Evolutionary conservation across 2,888 invertebrate genomes (phyloP), one percentile per base, ranked within the genome.

Genomic region (Diaprepes abbreviatus): DNA sequence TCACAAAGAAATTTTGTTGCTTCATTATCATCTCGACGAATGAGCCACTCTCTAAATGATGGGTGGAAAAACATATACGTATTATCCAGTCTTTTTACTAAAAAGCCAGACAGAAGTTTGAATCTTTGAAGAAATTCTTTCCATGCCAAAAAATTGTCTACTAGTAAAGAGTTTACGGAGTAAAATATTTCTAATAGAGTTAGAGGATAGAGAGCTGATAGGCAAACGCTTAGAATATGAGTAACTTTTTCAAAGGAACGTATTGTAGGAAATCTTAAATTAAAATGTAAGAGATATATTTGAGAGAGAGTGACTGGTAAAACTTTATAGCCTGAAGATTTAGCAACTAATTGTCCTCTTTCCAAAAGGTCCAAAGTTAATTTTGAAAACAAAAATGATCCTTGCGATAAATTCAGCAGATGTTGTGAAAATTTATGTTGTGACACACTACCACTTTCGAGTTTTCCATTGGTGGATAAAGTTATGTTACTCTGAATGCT

Each of bases 31-130:
- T 92, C 95, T 45, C 97, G 88, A 35, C 95, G 87, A 74, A 94
- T 92, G 72, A 98, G 87, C 98, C 98, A 98, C 86, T 98, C 98
- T 87, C 98, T 93, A 86, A 98, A 96, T 2, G 97, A 96, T 0
- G 97, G 96, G 83, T 98, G 98, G 85, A 97, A 97, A 85, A 97
- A 96, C 95, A 97, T 96, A 85, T 94, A 96, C 0, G 96, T 96
- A 83, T 94, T 94, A 84, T 97, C 97, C 78, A 93, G 88, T 58
- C 97, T 89, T 83, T 94, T 94, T 64, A 96, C 93, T 16, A 98
- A 87, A 79, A 97, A 94, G 55, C 95, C 95, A 59, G 93, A 89
- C 31, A 98, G 88, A 71, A 92, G 87, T 79, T 95, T 93, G 81
- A 98, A 94, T 81, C 96, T 88, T 81, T 93, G 92, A 74, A 94